A percentile compares a stretch with the other conserved stretches of the same genome.
Conservation (phyloP, 2,888 invertebrate species). For the Neria commutata region DNA sequence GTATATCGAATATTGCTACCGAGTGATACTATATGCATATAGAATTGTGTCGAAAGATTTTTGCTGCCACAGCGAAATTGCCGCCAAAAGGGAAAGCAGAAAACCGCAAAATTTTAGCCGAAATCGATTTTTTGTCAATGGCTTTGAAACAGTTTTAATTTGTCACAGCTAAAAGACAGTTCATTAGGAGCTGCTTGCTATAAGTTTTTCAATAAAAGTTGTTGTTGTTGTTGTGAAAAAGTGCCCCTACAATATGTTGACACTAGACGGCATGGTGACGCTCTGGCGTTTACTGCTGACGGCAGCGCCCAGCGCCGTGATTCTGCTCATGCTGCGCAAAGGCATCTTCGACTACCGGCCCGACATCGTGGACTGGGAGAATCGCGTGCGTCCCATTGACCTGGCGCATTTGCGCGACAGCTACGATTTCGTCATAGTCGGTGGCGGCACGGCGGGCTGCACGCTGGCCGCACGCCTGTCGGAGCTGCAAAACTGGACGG, state of each 20-base stretch:
- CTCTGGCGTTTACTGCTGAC: conserved; percentile 70
- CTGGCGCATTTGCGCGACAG: conserved; percentile 65
- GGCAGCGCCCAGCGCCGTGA: conserved; percentile 70
- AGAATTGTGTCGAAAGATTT: too few relatives aligned
- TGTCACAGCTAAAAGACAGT: too few relatives aligned
- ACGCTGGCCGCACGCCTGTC: conserved; percentile 79
- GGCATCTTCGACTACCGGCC: conserved; percentile 70
- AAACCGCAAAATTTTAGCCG: too few relatives aligned
- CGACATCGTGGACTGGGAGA: conserved; percentile 73
- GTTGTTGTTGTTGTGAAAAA: background rate
- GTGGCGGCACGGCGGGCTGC: conserved; percentile 82
- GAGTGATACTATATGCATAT: too few relatives aligned
- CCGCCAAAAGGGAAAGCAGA: too few relatives aligned
- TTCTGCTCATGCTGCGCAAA: conserved; percentile 70
- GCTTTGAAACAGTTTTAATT: too few relatives aligned
- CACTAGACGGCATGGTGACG: conserved; percentile 62
- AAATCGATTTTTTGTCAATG: too few relatives aligned
- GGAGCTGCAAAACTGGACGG: conserved; percentile 74
- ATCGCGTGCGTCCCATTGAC: conserved; percentile 68
- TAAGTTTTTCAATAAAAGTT: too few relatives aligned
- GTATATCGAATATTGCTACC: too few relatives aligned
- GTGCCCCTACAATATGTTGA: conserved; percentile 29
- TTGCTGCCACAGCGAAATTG: too few relatives aligned
- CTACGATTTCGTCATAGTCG: conserved; percentile 82
- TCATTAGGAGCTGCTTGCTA: too few relatives aligned